Evolutionary conservation across 2,888 invertebrate genomes (phyloP).

Genomic region (Aphrophora alni): DNA sequence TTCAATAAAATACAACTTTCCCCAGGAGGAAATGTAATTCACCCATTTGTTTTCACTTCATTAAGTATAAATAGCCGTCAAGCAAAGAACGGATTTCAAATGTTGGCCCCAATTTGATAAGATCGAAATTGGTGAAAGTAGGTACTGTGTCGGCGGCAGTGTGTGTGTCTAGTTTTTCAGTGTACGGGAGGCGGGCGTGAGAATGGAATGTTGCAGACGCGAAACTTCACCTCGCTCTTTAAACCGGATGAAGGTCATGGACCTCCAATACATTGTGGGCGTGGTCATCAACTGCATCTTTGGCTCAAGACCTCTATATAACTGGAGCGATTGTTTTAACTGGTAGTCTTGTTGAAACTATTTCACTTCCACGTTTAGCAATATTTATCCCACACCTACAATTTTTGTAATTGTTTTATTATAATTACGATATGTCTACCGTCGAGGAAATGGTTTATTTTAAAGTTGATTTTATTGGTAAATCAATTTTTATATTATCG

Average conservation of each 20-base stretch:
- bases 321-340: background rate
- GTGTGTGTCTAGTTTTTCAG: background rate
- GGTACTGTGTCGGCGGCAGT: background rate
- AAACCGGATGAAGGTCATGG: constrained; percentile 9
- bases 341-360: too few relatives aligned
- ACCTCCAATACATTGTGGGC: background rate
- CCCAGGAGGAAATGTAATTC: too few relatives aligned
- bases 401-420: too few relatives aligned
- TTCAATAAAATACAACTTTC: too few relatives aligned
- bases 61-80: too few relatives aligned
- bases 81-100: background rate
- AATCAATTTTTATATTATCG: too few relatives aligned
- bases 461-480: too few relatives aligned
- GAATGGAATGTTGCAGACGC: constrained; percentile 6
- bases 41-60: too few relatives aligned
- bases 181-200: background rate
- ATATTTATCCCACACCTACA: too few relatives aligned
- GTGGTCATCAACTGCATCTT: background rate
- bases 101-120: background rate
- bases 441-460: too few relatives aligned
- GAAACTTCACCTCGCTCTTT: background rate
- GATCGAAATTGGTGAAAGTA: background rate
- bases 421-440: too few relatives aligned
- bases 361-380: too few relatives aligned
- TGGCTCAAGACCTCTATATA: background rate